Conservation (phyloP, 2,113 vertebrate species). For the Engystomops pustulosus region DNA sequence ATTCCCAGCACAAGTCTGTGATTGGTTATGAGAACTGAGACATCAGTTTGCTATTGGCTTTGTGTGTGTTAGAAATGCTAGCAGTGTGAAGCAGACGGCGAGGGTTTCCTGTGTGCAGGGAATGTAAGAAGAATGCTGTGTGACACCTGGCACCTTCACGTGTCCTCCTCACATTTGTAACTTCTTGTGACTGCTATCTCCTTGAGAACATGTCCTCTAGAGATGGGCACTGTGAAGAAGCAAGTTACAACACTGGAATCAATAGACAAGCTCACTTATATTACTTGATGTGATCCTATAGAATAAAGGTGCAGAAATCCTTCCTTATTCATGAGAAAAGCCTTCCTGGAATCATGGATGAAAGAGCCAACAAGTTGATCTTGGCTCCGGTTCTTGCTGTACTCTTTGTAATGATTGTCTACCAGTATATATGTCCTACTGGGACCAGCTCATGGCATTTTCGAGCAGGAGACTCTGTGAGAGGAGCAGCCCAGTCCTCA, state of each 20-base stretch:
- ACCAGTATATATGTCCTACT: conserved; percentile 89
- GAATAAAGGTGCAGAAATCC: conserved; percentile 22
- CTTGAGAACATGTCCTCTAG: background rate
- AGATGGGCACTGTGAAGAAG: conserved; percentile 9
- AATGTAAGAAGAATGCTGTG: conserved; percentile 3
- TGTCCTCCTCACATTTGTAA: conserved; percentile 25
- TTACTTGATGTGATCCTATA: conserved; percentile 22
- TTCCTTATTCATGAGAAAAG: conserved; percentile 33
- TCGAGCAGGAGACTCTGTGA: conserved; percentile 71
- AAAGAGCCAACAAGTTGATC: conserved; percentile 91
- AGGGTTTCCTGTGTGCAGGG: conserved; percentile 14
- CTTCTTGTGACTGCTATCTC: background rate
- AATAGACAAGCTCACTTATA: conserved; percentile 18
- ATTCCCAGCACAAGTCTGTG: conserved; percentile 3
- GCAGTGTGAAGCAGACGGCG: conserved; percentile 38
- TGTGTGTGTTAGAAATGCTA: conserved; percentile 21
- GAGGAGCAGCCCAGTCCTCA: conserved; percentile 71
- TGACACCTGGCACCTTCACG: conserved; percentile 37
- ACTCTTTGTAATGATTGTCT: conserved; percentile 91
- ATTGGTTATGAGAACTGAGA: conserved; percentile 33
- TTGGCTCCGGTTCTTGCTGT: conserved; percentile 88
- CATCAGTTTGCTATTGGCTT: conserved; percentile 46
- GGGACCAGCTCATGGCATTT: conserved; percentile 78
- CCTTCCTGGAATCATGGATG: conserved; percentile 82
- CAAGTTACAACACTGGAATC: background rate